These are phyloP conservation scores for Clepsis dumicolana DNA, from an alignment of 2,888 invertebrate genomes.

Conservation along the genomic window DNA sequence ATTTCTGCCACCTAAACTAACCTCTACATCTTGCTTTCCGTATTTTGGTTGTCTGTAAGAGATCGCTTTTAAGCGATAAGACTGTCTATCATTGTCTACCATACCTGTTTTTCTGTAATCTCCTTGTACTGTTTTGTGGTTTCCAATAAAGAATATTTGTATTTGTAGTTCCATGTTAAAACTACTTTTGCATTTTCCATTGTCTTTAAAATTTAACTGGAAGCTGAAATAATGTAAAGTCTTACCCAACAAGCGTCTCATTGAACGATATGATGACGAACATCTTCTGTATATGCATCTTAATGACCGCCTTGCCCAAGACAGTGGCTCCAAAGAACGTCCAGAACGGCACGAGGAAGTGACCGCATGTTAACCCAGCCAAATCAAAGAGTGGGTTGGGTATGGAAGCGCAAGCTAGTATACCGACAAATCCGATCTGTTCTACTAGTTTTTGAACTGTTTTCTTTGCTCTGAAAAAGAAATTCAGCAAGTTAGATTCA, in stretches of 20 bases:
- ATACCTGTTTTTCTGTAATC: too few relatives aligned
- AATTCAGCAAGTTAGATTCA: too few relatives aligned
- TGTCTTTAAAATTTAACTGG: neutral
- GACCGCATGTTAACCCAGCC: constrained; percentile 99
- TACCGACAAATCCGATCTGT: constrained; percentile 97
- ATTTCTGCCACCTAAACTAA: too few relatives aligned
- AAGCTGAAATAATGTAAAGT: constrained; percentile 51
- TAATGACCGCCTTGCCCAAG: constrained; percentile 98
- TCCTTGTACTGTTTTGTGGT: too few relatives aligned
- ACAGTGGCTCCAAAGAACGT: constrained; percentile 99
- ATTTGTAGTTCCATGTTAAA: too few relatives aligned
- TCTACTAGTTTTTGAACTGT: constrained; percentile 96
- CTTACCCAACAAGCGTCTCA: constrained; percentile 95
- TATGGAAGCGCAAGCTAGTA: constrained; percentile 97
- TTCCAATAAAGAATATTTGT: too few relatives aligned
- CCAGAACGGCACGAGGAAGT: constrained; percentile 99
- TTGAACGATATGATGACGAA: constrained; percentile 99
- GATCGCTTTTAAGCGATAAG: too few relatives aligned
- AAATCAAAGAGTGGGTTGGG: constrained; percentile 99
- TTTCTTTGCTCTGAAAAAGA: constrained; percentile 89
- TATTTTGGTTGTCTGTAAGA: too few relatives aligned
- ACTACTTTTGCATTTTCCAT: neutral
- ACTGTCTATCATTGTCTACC: too few relatives aligned
- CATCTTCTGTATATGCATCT: constrained; percentile 99
- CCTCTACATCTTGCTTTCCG: too few relatives aligned